phyloP scores from a whole-genome alignment of 2,888 invertebrate genomes.

The Yponomeuta plumbellus region DNA sequence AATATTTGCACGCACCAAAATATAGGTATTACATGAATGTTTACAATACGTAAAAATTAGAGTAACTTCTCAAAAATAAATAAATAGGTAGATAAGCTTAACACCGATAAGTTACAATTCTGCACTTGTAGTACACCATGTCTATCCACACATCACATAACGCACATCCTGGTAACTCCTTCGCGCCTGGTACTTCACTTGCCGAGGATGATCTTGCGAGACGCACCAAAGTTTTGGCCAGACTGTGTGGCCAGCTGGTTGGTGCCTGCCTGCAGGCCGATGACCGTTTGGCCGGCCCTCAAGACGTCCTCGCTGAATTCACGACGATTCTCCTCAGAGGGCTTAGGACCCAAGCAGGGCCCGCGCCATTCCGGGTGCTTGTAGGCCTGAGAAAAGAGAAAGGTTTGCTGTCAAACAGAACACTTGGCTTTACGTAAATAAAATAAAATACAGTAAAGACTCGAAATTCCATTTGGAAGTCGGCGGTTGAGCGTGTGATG shows the following conservation, averaged over 20 bases:
- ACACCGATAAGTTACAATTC: neutral
- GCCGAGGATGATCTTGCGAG: constrained; percentile 87
- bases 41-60: neutral
- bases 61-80: neutral
- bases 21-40: neutral
- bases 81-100: neutral
- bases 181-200: constrained; percentile 65
- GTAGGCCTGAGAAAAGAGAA: constrained; percentile 76
- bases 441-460: no score
- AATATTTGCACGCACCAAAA: neutral
- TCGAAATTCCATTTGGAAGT: constrained; percentile 1
- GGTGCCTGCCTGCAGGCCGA: constrained; percentile 91
- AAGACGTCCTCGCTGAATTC: constrained; percentile 89
- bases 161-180: constrained; percentile 16
- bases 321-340: constrained; percentile 88
- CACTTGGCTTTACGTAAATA: constrained; percentile 6
- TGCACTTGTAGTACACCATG: neutral
- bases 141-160: neutral
- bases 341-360: constrained; percentile 88
- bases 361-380: constrained; percentile 90
- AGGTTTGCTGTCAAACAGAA: neutral
- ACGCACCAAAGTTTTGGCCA: constrained; percentile 91
- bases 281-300: constrained; percentile 88
- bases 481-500: no score
- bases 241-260: constrained; percentile 91